Evolutionary conservation across 2,888 invertebrate genomes (phyloP).

Genomic region (Spisula solida): DNA sequence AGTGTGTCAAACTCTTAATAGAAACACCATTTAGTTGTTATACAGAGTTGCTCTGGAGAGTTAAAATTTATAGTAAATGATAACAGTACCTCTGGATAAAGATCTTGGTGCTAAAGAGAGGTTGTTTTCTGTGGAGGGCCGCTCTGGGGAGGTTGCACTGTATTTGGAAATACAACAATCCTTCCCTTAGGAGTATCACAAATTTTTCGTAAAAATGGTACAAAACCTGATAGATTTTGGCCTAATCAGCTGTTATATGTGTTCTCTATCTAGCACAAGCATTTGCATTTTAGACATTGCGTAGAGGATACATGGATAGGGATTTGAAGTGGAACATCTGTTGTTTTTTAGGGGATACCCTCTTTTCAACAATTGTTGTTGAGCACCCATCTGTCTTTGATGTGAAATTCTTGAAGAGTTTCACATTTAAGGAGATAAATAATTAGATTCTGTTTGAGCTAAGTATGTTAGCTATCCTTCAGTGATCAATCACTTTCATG

Average conservation of each 20-base stretch:
- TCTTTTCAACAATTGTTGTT: conserved; percentile 1
- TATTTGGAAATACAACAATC: too few species aligned
- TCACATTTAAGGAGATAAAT: conserved; percentile 17
- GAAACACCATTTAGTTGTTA: too few species aligned
- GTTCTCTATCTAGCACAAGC: background rate
- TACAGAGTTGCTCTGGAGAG: too few species aligned
- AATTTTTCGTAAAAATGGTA: too few species aligned
- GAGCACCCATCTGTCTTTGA: conserved; percentile 22
- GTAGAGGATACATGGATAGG: background rate
- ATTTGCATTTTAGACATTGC: background rate
- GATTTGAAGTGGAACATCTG: conserved; percentile 16
- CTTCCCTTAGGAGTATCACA: background rate
- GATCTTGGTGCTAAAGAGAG: too few species aligned
- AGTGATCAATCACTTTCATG: conserved; percentile 44
- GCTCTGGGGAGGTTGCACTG: background rate
- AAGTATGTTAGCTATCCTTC: conserved; percentile 1
- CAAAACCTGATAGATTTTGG: background rate
- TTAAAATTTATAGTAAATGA: too few species aligned
- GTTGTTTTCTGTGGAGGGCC: background rate
- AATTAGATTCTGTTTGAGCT: background rate
- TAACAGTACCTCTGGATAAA: too few species aligned
- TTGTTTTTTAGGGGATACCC: background rate
- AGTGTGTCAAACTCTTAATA: too few species aligned
- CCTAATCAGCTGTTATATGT: conserved; percentile 13
- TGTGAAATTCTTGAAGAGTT: conserved; percentile 11